Evolutionary conservation across 2,888 invertebrate genomes (phyloP).

Genomic region (Protophormia terraenovae): DNA sequence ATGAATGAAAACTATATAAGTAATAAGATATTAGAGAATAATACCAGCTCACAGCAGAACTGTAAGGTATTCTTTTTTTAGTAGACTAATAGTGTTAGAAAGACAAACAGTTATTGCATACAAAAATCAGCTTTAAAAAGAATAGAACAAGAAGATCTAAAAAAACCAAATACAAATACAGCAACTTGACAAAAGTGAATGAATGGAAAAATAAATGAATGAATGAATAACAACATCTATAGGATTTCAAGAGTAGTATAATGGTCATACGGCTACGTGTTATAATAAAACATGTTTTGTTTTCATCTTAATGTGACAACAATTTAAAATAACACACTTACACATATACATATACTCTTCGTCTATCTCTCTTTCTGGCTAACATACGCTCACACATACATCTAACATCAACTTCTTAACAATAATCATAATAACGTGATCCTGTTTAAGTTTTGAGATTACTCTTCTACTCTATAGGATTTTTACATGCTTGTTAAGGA

Average conservation of each 20-base stretch:
- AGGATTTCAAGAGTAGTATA: slow-evolving; percentile 40
- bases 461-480: not conserved
- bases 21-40: too few relatives aligned
- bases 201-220: not conserved
- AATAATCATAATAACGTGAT: slow-evolving; percentile 26
- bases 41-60: too few relatives aligned
- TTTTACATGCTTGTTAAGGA: slow-evolving; percentile 12
- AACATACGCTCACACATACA: not conserved
- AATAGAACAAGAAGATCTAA: not conserved
- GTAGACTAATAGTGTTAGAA: slow-evolving; percentile 42
- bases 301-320: slow-evolving; percentile 18
- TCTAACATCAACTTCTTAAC: not conserved
- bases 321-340: slow-evolving; percentile 1
- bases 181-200: not conserved
- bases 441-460: slow-evolving; percentile 23
- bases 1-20: too few relatives aligned
- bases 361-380: not conserved
- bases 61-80: too few relatives aligned
- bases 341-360: not conserved
- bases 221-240: slow-evolving; percentile 15
- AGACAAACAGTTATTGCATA: slow-evolving; percentile 44
- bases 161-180: not conserved
- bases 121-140: not conserved
- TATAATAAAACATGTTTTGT: slow-evolving; percentile 44
- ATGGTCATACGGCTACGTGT: slow-evolving; percentile 53